Conservation (phyloP, 2,888 invertebrate species). For the Thecophora atra region DNA sequence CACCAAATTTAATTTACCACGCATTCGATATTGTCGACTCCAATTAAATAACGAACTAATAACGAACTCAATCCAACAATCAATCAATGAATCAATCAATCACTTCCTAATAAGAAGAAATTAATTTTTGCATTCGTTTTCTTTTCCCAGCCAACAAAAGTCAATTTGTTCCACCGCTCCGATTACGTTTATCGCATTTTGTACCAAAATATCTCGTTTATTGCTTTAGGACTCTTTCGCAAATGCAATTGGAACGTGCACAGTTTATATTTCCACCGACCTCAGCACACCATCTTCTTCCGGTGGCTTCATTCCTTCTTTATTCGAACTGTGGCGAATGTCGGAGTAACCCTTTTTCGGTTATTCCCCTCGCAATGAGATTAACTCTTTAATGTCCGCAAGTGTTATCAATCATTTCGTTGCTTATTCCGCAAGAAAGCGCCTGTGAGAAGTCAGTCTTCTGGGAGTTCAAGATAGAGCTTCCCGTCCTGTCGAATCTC, state of each 20-base stretch:
- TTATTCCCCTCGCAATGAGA: conserved; percentile 5
- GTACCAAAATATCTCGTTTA: conserved; percentile 1
- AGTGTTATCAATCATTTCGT: conserved; percentile 57
- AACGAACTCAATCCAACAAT: conserved; percentile 15
- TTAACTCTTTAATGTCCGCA: conserved; percentile 38
- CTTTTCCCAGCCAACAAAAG: conserved; percentile 18
- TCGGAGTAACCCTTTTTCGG: conserved; percentile 20
- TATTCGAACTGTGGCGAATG: conserved; percentile 14
- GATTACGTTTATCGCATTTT: conserved; percentile 24
- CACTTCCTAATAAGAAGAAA: neutral
- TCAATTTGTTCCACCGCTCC: conserved; percentile 40
- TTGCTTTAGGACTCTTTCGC: neutral
- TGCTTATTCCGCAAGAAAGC: conserved; percentile 47
- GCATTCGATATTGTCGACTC: neutral
- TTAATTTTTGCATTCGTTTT: conserved; percentile 27
- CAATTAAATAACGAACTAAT: conserved; percentile 46
- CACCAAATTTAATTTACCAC: conserved; percentile 6
- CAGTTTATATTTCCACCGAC: neutral
- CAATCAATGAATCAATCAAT: conserved; percentile 19
- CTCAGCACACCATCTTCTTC: neutral
- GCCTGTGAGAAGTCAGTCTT: conserved; percentile 10
- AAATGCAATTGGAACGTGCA: neutral
- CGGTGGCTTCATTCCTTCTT: conserved; percentile 1
- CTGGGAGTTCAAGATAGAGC: conserved; percentile 12
- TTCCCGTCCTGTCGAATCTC: conserved; percentile 40